Evolutionary conservation across 2,797 vertebrate genomes (phyloP), one percentile per base, ranked within the genome.

Genomic region (Thunnus albacares): DNA sequence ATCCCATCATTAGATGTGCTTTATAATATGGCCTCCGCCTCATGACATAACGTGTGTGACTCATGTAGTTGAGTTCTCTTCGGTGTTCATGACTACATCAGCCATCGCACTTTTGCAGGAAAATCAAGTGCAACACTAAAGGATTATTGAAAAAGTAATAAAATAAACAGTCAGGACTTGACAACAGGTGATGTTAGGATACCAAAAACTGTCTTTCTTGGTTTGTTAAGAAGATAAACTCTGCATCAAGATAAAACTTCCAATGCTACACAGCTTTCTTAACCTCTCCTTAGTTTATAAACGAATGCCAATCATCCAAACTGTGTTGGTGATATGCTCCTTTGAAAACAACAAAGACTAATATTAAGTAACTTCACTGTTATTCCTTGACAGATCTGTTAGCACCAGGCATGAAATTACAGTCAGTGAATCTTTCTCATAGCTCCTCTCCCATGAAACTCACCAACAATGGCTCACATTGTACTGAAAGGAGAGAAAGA

Each of bases 371-470:
- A 71, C 80, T 78, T 77, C 13, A n/a, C 66, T 79, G 65, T 57
- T 61, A 60, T 83, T 88, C 52, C 79, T 68, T 38, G 57, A 83
- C 80, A 85, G 81, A 83, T 78, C 85, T 76, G 61, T 88, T 88
- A 67, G 83, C 85, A 84, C 45, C 14, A 0, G 79, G 91, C 81
- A 82, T 93, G 83, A 90, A 90, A 93, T 93, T 90, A 92, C 84
- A 91, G 87, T 82, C 84, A 75, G 80, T 24, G 71, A 66, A 82
- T 90, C 75, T 55, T 80, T 83, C 85, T 84, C 73, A 83, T 77
- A 87, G 65, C 61, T 87, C 55, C 70, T 91, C 89, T 92, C 88
- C 90, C 87, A 91, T 91, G 88, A 93, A 91, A 87, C 75, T 38
- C 38, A 80, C 81, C 86, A 89, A 94, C 92, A 93, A 92, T 80